Evolutionary conservation across 1,140 invertebrate species (phyloP), one percentile per base, ranked within the genome.

Genomic region (Globodera ellingtonae): DNA sequence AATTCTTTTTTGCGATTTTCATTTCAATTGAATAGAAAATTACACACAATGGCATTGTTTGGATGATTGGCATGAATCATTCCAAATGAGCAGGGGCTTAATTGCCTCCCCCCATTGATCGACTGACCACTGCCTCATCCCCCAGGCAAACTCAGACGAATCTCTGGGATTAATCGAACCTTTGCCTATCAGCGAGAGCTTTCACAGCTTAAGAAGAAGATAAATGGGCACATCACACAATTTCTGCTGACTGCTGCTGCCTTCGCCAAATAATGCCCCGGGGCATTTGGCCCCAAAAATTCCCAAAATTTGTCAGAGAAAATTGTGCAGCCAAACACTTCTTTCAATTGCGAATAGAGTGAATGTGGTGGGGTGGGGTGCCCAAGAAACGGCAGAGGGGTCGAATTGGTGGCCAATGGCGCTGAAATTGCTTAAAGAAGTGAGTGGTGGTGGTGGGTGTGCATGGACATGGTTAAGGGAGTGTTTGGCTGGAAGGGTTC

Each of bases 281-380:
- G 56, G 56, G 56, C 56, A 62, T 62, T 62, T 70, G 24, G 67
- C 35, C 46, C 67, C 67, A 70, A 70, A 70, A 44, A 35, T 70
- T 44, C 46, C 46, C 67, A 70, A 70, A 70, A 70, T 70, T 70
- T 62, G 56, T 6, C 56, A 10, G 56, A 62, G 56, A 13, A n/a
- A n/a, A 62, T 62, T 62, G 10, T 62, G 56, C 10, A 15, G 56
- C 56, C 56, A 62, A 62, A 62, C 56, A 62, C 56, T 62, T 18
- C 56, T 62, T 62, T 62, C 56, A 62, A 62, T 62, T 62, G 56
- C 56, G 56, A 62, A 62, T 62, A 18, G 56, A 62, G 18, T 62
- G 56, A 10, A 15, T 62, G 13, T 13, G 10, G 56, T 6, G 56
- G 35, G 56, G 56, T 6, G 56, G 13, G 56, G 10, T 10, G 56